Base-by-base conservation (phyloP, 1,140 invertebrate species). In the Anthonomus grandis region DNA sequence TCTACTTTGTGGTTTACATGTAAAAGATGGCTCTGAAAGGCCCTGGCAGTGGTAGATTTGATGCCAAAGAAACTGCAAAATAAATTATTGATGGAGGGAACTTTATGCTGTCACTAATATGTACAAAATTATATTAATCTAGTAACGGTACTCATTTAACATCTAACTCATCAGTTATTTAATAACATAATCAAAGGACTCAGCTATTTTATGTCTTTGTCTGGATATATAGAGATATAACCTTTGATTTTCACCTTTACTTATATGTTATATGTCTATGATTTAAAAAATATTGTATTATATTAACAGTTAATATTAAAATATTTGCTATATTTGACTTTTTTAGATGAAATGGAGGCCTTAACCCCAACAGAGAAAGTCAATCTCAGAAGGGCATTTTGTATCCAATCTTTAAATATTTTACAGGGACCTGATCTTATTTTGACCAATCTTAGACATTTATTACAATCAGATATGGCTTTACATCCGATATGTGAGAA, bases 361-460 rank as follows among this genome's bases (percentile, higher is more conserved):
- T 55, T 58, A 70, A 59, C 27, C 48, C 72, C 70, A 58, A 57
- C 68, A 69, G 23, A 50, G 64, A 17, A 74, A 75, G 59, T 71
- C 66, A 53, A 56, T 63, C 59, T 65, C 34, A 39, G 60, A 13
- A 73, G 80, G 42, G 77, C 81, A 63, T 85, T 85, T 66, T 84
- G 81, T 63, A 78, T 84, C 66, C 70, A 82, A 0, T 73, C 82
- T 5, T 67, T 85, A 27, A 83, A 84, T 64, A 65, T 86, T 9
- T 80, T 84, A 59, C 83, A 86, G 71, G 81, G 82, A 70, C 80
- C 84, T 31, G 86, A 90, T 71, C 76, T 89, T 72, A 76, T 79
- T 18, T 75, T 86, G 41, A 72, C 72, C 23, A 77, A 82, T 22
- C 66, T 87, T 1, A 70, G 79, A 47, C 70, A 73, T 18, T 12